Evolutionary conservation across 1,140 invertebrate species (phyloP).

Genomic region (Sogatella furcifera): DNA sequence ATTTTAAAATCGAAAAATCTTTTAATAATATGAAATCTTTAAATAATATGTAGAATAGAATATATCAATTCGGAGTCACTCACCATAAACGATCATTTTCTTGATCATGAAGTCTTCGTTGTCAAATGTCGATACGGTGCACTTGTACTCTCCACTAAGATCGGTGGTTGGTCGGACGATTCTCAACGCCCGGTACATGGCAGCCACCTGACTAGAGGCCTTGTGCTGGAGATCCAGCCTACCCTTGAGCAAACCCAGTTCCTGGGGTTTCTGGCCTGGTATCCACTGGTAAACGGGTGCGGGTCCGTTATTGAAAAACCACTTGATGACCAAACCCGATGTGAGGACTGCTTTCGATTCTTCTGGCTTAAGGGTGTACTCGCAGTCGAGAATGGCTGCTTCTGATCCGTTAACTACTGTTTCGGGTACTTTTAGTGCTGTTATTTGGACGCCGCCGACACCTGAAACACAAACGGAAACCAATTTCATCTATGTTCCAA

Average conservation of each 20-base stretch:
- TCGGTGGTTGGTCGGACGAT: slow-evolving; percentile 58
- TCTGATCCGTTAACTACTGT: slow-evolving; percentile 49
- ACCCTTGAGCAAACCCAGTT: slow-evolving; percentile 42
- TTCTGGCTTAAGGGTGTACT: slow-evolving; percentile 50
- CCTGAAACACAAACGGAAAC: slow-evolving; percentile 28
- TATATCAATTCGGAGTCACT: slow-evolving; percentile 33
- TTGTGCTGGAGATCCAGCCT: slow-evolving; percentile 55
- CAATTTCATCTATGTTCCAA: too few relatives aligned
- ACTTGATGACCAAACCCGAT: slow-evolving; percentile 57
- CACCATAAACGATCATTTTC: slow-evolving; percentile 65
- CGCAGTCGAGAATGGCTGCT: slow-evolving; percentile 61
- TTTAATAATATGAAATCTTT: not conserved
- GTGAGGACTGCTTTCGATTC: slow-evolving; percentile 33
- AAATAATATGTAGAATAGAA: not conserved
- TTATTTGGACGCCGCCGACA: slow-evolving; percentile 45
- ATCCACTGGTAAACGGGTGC: slow-evolving; percentile 70
- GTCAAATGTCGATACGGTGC: slow-evolving; percentile 61
- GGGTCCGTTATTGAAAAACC: slow-evolving; percentile 57
- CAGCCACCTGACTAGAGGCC: slow-evolving; percentile 50
- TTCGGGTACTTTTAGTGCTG: slow-evolving; percentile 51
- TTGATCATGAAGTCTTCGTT: slow-evolving; percentile 52
- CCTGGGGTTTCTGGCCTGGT: slow-evolving; percentile 27
- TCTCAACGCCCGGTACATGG: slow-evolving; percentile 62
- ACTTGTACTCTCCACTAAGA: slow-evolving; percentile 63
- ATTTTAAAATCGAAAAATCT: too few relatives aligned